Base-by-base conservation (phyloP, 2,113 vertebrate genomes). In the Cervus canadensis region DNA sequence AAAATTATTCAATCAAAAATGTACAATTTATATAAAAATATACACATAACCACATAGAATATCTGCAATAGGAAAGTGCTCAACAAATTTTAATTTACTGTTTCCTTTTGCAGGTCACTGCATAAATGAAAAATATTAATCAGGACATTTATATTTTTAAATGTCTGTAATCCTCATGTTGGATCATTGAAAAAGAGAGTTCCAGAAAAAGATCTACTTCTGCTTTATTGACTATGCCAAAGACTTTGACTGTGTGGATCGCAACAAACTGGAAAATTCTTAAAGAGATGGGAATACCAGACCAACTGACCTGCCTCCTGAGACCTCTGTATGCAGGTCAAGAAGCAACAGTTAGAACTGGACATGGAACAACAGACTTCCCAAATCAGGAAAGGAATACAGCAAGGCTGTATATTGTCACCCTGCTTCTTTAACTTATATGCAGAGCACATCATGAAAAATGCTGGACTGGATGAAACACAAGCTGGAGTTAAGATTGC, bases 41-140 rank as follows among this genome's bases (percentile, higher is more conserved):
- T 48, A 8, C 10, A 36, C 54, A 11, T 30, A 79, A 85, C 78
- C 36, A 64, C 13, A 57, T 9, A 57, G 36, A 90, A 30, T 89
- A 78, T 84, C 48, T 93, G 12, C 15, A 89, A 89, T 28, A 85
- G 57, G n/a, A 16, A 89, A 92, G 26, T 79, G 15, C 19, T 48
- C 56, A 79, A 85, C 28, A 43, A 25, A 74, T 76, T 60, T 94
- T 89, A 91, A 60, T 82, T 82, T 50, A 40, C 40, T 71, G 4
- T 48, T 56, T 52, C 9, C 16, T 62, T 85, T 89, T 56, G 4
- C 54, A 84, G 95, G 45, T 82, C 57, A 87, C 19, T 90, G 56
- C 30, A 87, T 82, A 86, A 86, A 67, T 50, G n/a, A 57, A 89
- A 97, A 84, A 89, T 81, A 79, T 59, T 93, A 62, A 89, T 92